phyloP scores from a whole-genome alignment of 2,113 vertebrate species.

The Ictalurus furcatus region DNA sequence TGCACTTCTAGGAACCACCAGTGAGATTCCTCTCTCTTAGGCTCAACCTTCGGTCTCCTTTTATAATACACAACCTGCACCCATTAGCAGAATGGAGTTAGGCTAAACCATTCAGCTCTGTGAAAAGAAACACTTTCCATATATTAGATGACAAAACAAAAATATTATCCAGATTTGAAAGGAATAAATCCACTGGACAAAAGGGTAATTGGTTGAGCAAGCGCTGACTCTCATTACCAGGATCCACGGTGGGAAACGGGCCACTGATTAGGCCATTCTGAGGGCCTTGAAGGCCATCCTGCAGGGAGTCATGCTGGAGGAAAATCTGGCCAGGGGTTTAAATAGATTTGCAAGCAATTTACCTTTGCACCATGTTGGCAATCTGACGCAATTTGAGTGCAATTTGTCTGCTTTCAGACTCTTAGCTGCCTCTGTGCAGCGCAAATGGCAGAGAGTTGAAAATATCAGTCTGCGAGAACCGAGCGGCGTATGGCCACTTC shows the following conservation, averaged over 20 bases:
- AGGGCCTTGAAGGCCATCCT: slow-evolving; percentile 39
- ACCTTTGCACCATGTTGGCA: slow-evolving; percentile 99
- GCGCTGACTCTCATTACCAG: slow-evolving; percentile 48
- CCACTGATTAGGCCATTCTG: slow-evolving; percentile 50
- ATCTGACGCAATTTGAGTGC: slow-evolving; percentile 99
- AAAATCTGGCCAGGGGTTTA: slow-evolving; percentile 86
- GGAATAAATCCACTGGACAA: slow-evolving; percentile 45
- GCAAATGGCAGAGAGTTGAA: slow-evolving; percentile 53
- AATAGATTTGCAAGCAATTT: slow-evolving; percentile 99
- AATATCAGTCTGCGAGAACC: slow-evolving; percentile 50
- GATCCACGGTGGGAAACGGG: slow-evolving; percentile 39
- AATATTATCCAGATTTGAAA: slow-evolving; percentile 47
- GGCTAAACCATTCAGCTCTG: slow-evolving; percentile 22
- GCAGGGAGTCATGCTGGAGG: slow-evolving; percentile 24
- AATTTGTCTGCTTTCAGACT: slow-evolving; percentile 77
- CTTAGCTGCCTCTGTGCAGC: slow-evolving; percentile 36
- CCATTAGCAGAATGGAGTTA: slow-evolving; percentile 35
- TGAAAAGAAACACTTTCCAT: slow-evolving; percentile 42
- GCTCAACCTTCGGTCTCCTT: slow-evolving; percentile 20
- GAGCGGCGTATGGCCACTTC: slow-evolving; percentile 34
- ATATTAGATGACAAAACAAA: slow-evolving; percentile 35
- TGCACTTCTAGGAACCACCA: slow-evolving; percentile 7
- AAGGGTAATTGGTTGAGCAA: slow-evolving; percentile 50
- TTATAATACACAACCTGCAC: slow-evolving; percentile 13
- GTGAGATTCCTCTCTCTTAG: slow-evolving; percentile 10